Evolutionary conservation across 2,888 invertebrate species (phyloP), one percentile per base, ranked within the genome.

Genomic region (Lepeophtheirus nordmannii): DNA sequence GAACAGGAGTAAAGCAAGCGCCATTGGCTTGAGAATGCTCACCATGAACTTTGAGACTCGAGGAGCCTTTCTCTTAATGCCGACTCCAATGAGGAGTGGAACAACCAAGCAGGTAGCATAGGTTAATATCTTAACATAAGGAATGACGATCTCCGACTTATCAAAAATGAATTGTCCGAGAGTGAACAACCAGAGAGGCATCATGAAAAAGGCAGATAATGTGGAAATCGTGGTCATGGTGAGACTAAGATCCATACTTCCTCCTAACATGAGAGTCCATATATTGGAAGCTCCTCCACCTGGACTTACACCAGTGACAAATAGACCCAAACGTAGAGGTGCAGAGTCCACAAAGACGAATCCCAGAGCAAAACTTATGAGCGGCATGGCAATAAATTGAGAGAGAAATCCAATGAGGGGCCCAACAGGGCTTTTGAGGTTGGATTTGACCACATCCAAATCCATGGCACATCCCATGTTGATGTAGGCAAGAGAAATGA

Each of bases 211-310:
- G 0, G 93, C 86, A 0, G 85, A 85, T 8, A 94, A 75, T 2
- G 91, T 94, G 68, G 90, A 87, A 67, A 92, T 78, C 10, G 92
- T 84, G 0, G 96, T 97, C 94, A 97, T 93, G 17, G 96, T 86
- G 61, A 97, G 83, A 0, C 93, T 93, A 56, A 97, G 79, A 75
- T 92, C 87, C 8, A 96, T 82, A 77, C 97, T 96, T 8, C 92
- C 96, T 5, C 86, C 87, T 1, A 97, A 79, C 17, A 96, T 82
- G 69, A 88, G 84, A 0, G 92, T 87, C 92, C 94, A 97, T 72
- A 94, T 89, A 76, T 97, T 97, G 61, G 93, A 93, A 30, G 93
- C 92, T 0, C 94, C 96, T 0, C 97, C 91, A n/a, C 87, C 88
- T 0, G 91, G 91, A 3, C 17, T 22, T 39, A 62, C 46, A 38